Evolutionary conservation across 2,888 invertebrate species (phyloP), one percentile per base, ranked within the genome.

Genomic region (Tanytarsus gracilentus): DNA sequence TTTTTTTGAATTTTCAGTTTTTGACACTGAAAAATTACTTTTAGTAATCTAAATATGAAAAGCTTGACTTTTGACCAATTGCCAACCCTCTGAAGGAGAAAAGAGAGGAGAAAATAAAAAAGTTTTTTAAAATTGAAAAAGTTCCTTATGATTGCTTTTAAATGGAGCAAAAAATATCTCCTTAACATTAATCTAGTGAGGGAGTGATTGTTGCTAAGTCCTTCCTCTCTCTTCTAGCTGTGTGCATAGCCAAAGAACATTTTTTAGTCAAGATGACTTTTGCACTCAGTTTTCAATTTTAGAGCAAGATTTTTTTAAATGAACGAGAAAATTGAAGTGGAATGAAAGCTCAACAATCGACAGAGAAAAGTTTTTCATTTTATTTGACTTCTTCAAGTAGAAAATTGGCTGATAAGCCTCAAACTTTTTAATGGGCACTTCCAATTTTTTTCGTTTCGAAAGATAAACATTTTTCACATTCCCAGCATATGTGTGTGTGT

Each of bases 111-210:
- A 33, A 9, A 33, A 33, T 11, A 11, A 11, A n/a, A 33, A 33
- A 33, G 9, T 5, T 33, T n/a, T 33, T 11, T 18, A 48, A 58
- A 58, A 58, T 58, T 58, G 58, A 58, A 58, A 58, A 58, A 58
- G 58, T 58, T 51, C n/a, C 27, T 30, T 21, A 58, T 48, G 58
- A 58, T 58, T 58, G 48, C 58, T 48, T 44, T 58, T 48, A 44
- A 58, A 58, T 58, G 58, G 27, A 58, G 58, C 58, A n/a, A 21
- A 48, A 33, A 18, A 48, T 56, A 56, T 56, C 55, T 56, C 21
- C 21, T 51, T 23, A 21, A 48, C 44, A 58, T 48, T 58, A 48
- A 58, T 58, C 58, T 40, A 27, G 29, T 44, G 27, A 40, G 40
- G 29, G 29, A 58, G 23, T 26, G 48, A 58, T 27, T 21, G 29